Evolutionary conservation across 1,140 invertebrate genomes (phyloP).

Genomic region (Pogonomyrmex barbatus): DNA sequence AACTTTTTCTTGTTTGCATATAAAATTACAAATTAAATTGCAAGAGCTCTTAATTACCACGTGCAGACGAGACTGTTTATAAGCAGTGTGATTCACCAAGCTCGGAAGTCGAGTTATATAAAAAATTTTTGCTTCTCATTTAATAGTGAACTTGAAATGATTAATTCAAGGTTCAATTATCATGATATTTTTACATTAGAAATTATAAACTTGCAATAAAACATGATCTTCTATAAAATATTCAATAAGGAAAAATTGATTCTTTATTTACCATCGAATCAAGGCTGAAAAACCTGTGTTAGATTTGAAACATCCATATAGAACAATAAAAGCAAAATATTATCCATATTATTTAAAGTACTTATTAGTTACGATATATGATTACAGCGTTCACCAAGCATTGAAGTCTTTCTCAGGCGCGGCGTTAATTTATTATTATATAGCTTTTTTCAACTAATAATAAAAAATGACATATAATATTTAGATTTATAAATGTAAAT

Average conservation of each 20-base stretch:
- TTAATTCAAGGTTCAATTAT: background rate
- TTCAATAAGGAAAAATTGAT: background rate
- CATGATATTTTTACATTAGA: background rate
- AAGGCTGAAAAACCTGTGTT: background rate
- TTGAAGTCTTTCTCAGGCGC: slow-evolving; percentile 45
- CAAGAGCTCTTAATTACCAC: background rate
- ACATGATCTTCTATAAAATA: background rate
- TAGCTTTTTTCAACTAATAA: background rate
- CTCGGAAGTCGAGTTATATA: background rate
- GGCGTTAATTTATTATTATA: slow-evolving; percentile 1
- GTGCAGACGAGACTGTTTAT: background rate
- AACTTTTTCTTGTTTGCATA: slow-evolving; percentile 21
- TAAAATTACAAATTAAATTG: slow-evolving; percentile 21
- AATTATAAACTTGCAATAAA: background rate
- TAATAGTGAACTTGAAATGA: background rate
- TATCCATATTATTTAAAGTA: background rate
- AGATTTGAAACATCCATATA: background rate
- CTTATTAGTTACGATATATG: slow-evolving; percentile 12
- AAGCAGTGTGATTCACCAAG: background rate
- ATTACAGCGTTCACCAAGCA: slow-evolving; percentile 39
- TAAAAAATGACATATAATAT: background rate
- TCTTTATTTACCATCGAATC: background rate
- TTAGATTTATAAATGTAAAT: slow-evolving; percentile 10
- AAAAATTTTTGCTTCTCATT: background rate
- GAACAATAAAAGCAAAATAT: background rate